Base-by-base conservation (phyloP, 2,113 vertebrate genomes). In the Tiliqua scincoides region DNA sequence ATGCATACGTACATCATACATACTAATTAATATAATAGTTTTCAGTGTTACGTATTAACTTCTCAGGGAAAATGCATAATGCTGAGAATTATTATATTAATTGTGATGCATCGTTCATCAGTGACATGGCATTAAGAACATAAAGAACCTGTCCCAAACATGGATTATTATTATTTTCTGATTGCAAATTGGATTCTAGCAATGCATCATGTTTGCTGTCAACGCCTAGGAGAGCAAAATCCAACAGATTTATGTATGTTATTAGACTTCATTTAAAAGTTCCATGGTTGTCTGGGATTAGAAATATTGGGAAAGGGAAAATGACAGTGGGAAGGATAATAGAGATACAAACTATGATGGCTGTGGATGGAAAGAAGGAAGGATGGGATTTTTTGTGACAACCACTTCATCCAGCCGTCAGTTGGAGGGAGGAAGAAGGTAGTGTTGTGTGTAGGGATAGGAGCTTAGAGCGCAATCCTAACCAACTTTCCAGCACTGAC, bases 201-300 rank as follows among this genome's bases (percentile, higher is more conserved):
- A 85, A 30, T 40, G 54, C 30, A 74, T 23, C 35, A 67, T 76
- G 88, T 85, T 71, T 74, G 85, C 48, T 61, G 62, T 62, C 57
- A n/a, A 70, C 32, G 67, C n/a, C 79, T 37, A 74, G 62, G 68
- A 92, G 85, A 94, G 57, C 35, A 86, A 86, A 27, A 15, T 57
- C 76, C 32, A 80, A 79, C 18, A 65, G 23, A 10, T 48, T 17
- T 43, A 65, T 82, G 30, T 27, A 72, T 77, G 40, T 0, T 35
- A 63, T 81, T 80, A 54, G 35, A 76, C 88, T 32, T 62, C 79
- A 83, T 87, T 82, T 54, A n/a, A 54, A 83, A 54, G 40, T 63
- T 87, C 71, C 85, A 43, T 84, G 85, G 40, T 30, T 86, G 65
- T 27, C 70, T 72, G 73, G 52, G 0, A 0, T 2, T 78, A 74